Base-by-base conservation (phyloP, 2,113 vertebrate genomes). In the Channa argus region DNA sequence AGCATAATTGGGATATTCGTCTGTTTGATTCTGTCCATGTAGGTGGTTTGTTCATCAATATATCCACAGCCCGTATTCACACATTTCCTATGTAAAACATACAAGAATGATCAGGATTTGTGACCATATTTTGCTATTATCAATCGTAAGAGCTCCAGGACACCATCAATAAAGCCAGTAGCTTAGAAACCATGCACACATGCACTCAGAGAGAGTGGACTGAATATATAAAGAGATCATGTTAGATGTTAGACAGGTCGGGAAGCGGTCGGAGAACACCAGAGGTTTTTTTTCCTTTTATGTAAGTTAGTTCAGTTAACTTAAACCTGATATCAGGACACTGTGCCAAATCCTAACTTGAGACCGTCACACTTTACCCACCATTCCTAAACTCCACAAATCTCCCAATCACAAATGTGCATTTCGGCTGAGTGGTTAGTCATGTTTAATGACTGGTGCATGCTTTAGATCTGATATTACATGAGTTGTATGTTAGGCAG, bases 191-290 rank as follows among this genome's bases (percentile, higher is more conserved):
- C 83, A 75, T 47, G 79, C 77, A 71, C 61, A 54, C 79, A 87
- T 45, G 36, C 71, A 76, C 70, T 55, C 74, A 71, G 67, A 24
- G 56, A 83, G 69, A 73, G 78, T 74, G 76, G 14, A 68, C 34
- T 24, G 62, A 51, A 85, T 73, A 65, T 39, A 64, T 61, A 74
- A 71, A 74, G 55, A 83, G 58, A 77, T 74, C 67, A 86, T 69
- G 83, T 78, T 86, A 88, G 84, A 82, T 76, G 86, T 79, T 39
- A 54, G 83, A 86, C 37, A 82, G 79, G 58, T 82, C 79, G 68
- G 74, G 61, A 80, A 85, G 77, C 67, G 56, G 85, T 47, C n/a
- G 52, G 78, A 88, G 70, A 89, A 80, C 63, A 5, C 71, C 62
- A 24, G 24, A 24, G 1, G 71, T 63, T 76, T 71, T 54, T 54